Conservation (phyloP, 2,113 vertebrate species). For the Python bivittatus region DNA sequence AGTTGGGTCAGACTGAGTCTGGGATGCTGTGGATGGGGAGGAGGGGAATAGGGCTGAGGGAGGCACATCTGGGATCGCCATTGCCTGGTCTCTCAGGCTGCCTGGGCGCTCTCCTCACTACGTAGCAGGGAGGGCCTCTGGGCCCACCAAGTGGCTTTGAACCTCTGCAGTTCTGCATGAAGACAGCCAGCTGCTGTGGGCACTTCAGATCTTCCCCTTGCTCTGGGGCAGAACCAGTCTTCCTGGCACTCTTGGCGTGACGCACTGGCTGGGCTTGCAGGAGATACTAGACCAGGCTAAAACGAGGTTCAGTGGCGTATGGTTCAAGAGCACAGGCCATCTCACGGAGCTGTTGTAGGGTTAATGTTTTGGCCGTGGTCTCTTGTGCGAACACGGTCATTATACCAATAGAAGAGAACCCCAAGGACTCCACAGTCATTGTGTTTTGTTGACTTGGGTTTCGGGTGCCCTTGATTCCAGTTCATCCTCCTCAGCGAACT, state of each 20-base stretch:
- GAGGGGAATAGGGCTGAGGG: too few relatives aligned
- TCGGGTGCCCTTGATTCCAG: too few relatives aligned
- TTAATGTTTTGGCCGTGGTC: not conserved
- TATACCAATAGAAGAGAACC: too few relatives aligned
- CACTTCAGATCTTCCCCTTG: not conserved
- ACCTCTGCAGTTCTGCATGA: not conserved
- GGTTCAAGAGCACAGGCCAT: not conserved
- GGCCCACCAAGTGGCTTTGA: not conserved
- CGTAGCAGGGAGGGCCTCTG: not conserved
- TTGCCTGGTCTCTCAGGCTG: not conserved
- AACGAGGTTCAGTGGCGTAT: too few relatives aligned
- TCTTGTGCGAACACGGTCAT: not conserved
- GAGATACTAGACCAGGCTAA: not conserved
- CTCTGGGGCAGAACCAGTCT: not conserved
- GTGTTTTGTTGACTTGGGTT: too few relatives aligned
- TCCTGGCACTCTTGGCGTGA: not conserved
- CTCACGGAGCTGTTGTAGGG: not conserved
- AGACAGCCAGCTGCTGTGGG: not conserved
- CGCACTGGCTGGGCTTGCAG: not conserved
- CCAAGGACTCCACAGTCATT: too few relatives aligned
- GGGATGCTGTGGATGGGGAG: too few relatives aligned
- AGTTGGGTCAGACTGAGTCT: too few relatives aligned
- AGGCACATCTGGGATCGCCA: too few relatives aligned
- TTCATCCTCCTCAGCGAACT: too few relatives aligned
- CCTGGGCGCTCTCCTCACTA: not conserved